Conservation (phyloP, 2,797 vertebrate species). For the Eospalax fontanierii region DNA sequence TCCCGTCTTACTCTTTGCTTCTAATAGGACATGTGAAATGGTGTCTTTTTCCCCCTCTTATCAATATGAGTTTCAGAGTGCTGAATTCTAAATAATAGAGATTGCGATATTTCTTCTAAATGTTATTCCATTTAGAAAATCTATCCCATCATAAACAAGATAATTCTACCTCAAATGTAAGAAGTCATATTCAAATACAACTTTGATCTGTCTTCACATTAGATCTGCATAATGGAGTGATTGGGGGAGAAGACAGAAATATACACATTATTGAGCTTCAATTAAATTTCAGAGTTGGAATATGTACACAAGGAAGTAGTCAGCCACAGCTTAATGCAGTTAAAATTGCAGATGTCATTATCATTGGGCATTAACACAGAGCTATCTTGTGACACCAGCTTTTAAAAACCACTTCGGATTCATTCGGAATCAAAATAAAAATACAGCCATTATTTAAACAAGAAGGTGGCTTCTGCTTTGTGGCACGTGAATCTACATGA, state of each 20-base stretch:
- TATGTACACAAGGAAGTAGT: conserved; percentile 61
- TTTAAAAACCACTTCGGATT: conserved; percentile 71
- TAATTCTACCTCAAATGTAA: conserved; percentile 54
- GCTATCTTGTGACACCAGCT: conserved; percentile 42
- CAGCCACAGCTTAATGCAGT: conserved; percentile 67
- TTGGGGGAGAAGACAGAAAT: conserved; percentile 11
- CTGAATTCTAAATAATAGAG: conserved; percentile 55
- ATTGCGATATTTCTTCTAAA: neutral
- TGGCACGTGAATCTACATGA: neutral
- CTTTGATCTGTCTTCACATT: conserved; percentile 69
- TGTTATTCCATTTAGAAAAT: conserved; percentile 61
- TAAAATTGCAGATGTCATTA: conserved; percentile 61
- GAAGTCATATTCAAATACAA: conserved; percentile 26
- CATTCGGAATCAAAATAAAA: conserved; percentile 67
- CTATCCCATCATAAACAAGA: conserved; percentile 41
- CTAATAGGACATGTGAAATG: neutral
- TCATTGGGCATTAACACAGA: conserved; percentile 57
- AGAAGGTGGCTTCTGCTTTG: conserved; percentile 12
- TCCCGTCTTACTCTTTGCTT: neutral
- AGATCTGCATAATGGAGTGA: conserved; percentile 59
- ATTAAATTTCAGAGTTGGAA: conserved; percentile 69
- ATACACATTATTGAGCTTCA: conserved; percentile 62
- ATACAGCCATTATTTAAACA: conserved; percentile 60
- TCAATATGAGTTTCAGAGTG: conserved; percentile 15
- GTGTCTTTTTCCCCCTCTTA: neutral